A percentile compares a stretch with the other conserved stretches of the same genome.
These are phyloP conservation scores for Teinopalpus imperialis DNA, from an alignment of 2,888 invertebrate genomes.

Conservation along the genomic window DNA sequence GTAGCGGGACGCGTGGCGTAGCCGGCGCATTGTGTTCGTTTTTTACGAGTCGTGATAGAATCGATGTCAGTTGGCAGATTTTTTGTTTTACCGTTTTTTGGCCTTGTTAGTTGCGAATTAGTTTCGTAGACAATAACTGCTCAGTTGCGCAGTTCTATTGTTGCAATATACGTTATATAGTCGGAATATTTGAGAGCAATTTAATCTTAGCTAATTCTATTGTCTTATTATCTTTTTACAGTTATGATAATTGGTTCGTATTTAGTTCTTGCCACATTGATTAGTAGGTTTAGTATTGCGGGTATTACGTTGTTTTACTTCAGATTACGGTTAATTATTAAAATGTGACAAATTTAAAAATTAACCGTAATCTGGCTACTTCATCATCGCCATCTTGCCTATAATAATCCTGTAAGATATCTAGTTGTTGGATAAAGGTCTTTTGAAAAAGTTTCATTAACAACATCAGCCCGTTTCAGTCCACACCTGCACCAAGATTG, in stretches of 20 bases:
- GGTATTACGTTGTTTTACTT: no score
- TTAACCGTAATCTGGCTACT: no score
- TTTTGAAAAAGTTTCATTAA: no score
- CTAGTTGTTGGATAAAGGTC: no score
- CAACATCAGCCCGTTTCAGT: no score
- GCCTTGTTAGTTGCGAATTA: slow-evolving; percentile 54
- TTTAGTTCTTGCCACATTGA: not conserved
- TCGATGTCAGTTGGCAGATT: slow-evolving; percentile 81
- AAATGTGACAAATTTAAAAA: no score
- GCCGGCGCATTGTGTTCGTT: slow-evolving; percentile 73
- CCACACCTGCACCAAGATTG: no score
- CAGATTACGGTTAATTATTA: no score
- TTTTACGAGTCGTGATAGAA: slow-evolving; percentile 73
- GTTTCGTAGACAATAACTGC: slow-evolving; percentile 16
- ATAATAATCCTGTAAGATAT: no score
- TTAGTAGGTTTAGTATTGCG: no score
- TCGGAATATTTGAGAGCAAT: slow-evolving; percentile 15
- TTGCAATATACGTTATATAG: slow-evolving; percentile 13
- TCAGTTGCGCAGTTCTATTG: slow-evolving; percentile 10
- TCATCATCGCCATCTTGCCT: no score
- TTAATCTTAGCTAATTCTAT: slow-evolving; percentile 15
- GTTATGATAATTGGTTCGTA: not conserved
- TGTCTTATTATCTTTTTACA: slow-evolving; percentile 3
- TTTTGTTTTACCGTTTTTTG: slow-evolving; percentile 80
- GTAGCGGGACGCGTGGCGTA: slow-evolving; percentile 73